Evolutionary conservation across 2,113 vertebrate genomes (phyloP).

Genomic region (Aptenodytes patagonicus): DNA sequence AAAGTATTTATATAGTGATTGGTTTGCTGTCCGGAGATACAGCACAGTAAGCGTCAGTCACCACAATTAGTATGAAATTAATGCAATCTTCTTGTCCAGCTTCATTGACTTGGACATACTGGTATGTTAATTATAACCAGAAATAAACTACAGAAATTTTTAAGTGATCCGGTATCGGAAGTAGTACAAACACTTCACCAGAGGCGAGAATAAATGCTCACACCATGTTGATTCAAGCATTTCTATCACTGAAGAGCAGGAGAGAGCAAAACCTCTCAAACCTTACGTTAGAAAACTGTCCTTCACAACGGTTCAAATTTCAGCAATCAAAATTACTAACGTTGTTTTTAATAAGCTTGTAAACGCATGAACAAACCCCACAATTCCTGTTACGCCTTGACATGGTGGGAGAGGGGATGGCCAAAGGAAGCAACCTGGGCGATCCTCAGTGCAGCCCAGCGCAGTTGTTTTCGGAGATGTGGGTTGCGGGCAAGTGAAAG

Average conservation of each 20-base stretch:
- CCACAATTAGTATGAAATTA: background rate
- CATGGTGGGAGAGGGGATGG: background rate
- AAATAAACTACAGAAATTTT: background rate
- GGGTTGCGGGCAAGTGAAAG: background rate
- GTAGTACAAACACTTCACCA: background rate
- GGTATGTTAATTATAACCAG: background rate
- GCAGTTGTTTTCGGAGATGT: background rate
- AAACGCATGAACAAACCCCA: background rate
- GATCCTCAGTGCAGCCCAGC: background rate
- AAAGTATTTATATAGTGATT: background rate
- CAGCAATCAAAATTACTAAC: background rate
- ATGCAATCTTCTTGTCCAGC: background rate
- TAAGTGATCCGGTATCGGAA: background rate
- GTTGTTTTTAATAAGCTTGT: background rate
- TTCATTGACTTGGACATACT: background rate
- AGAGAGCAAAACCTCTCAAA: background rate
- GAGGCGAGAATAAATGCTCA: background rate
- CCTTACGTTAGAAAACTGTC: background rate
- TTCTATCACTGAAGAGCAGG: background rate
- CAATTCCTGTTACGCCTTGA: background rate
- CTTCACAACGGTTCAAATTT: background rate
- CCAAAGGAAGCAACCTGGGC: background rate
- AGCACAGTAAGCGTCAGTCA: background rate
- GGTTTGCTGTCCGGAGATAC: background rate
- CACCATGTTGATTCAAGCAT: accelerated